Evolutionary conservation across 2,113 vertebrate genomes (phyloP).

Genomic region (Origma solitaria): DNA sequence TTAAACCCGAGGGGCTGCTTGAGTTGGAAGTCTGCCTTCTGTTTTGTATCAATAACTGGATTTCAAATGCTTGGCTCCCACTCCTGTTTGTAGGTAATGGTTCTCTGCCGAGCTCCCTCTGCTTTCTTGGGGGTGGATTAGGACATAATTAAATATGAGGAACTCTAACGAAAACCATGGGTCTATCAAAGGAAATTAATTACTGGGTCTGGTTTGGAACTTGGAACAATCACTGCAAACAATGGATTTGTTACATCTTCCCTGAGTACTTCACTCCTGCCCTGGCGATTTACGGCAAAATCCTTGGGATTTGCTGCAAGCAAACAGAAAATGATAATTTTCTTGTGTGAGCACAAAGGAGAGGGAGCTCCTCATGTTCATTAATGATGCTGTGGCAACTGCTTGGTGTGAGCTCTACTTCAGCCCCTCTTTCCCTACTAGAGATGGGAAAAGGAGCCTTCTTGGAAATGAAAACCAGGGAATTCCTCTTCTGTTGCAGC

Average conservation of each 20-base stretch:
- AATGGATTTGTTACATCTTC: conserved; percentile 18
- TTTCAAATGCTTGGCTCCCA: background rate
- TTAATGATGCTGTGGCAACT: background rate
- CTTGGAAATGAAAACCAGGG: background rate
- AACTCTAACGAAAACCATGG: conserved; percentile 34
- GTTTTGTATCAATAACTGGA: background rate
- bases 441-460: background rate
- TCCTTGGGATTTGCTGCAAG: background rate
- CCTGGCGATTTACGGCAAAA: background rate
- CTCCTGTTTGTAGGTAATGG: conserved; percentile 11
- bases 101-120: background rate
- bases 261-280: background rate
- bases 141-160: conserved; percentile 57
- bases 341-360: background rate
- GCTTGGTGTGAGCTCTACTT: background rate
- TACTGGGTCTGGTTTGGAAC: conserved; percentile 39
- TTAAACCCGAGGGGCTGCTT: background rate
- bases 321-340: background rate
- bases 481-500: background rate
- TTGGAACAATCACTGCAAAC: conserved; percentile 26
- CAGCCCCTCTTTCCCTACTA: background rate
- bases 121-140: conserved; percentile 5
- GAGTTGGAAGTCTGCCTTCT: background rate
- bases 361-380: background rate
- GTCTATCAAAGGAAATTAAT: conserved; percentile 56